Conservation (phyloP, 37 sponge, comb jelly and placozoan genomes). For the Hexactinellida sp. region DNA sequence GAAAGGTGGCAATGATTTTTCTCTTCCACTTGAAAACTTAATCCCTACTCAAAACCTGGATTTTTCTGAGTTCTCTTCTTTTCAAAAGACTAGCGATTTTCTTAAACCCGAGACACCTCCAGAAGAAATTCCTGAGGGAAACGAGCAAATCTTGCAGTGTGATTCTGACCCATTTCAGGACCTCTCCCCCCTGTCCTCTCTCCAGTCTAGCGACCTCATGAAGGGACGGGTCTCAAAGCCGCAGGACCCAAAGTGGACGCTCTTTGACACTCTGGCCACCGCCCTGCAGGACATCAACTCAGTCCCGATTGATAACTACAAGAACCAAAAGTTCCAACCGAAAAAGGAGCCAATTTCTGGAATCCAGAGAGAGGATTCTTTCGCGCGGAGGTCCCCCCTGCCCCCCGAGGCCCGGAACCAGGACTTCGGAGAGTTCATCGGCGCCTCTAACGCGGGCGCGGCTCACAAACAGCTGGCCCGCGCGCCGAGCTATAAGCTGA, state of each 20-base stretch:
- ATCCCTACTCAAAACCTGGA: neutral
- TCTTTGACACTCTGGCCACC: neutral
- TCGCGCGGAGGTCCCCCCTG: neutral
- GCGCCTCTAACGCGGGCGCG: neutral
- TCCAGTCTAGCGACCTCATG: neutral
- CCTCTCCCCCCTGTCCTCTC: neutral
- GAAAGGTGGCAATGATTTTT: neutral
- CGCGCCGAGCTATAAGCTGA: neutral
- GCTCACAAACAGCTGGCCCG: neutral
- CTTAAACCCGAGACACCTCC: neutral
- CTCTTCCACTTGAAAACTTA: neutral
- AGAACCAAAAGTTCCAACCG: conserved; percentile 7
- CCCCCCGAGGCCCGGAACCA: neutral
- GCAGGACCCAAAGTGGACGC: neutral
- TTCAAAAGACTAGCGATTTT: neutral
- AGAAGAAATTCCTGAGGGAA: neutral
- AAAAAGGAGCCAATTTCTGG: neutral
- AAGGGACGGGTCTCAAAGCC: neutral
- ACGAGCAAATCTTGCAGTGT: neutral
- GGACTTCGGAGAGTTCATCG: neutral
- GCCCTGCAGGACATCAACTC: neutral
- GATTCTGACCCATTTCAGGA: neutral
- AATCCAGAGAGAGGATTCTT: neutral
- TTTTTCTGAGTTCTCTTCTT: neutral
- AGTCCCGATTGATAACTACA: neutral